Conservation (phyloP, 2,113 vertebrate species). For the Melanocharis versteri region DNA sequence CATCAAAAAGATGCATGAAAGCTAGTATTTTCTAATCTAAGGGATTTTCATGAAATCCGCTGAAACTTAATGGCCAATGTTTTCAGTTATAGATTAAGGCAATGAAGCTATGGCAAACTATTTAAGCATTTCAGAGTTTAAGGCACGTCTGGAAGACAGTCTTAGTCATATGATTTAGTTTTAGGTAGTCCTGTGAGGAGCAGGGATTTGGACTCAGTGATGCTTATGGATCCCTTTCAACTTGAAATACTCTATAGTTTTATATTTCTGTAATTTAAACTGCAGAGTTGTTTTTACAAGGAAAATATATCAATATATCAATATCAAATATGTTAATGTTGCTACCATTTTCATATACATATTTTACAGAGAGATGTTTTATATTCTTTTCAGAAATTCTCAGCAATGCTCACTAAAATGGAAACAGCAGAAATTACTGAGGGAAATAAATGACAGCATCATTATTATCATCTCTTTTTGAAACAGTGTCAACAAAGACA, state of each 20-base stretch:
- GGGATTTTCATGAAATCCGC: background rate
- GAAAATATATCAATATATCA: background rate
- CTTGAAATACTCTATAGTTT: background rate
- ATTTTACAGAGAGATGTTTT: background rate
- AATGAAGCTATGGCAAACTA: background rate
- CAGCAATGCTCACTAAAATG: background rate
- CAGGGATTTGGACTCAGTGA: background rate
- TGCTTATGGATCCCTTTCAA: background rate
- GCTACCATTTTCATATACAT: background rate
- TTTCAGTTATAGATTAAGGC: background rate
- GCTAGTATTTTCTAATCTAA: background rate
- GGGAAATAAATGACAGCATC: background rate
- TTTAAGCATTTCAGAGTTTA: background rate
- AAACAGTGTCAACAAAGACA: background rate
- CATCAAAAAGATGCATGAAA: background rate
- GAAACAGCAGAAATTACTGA: background rate
- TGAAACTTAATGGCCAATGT: background rate
- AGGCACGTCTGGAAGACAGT: background rate
- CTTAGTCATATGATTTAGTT: background rate
- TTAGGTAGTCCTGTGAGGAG: background rate
- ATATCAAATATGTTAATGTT: background rate
- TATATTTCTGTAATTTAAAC: background rate
- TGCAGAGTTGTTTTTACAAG: background rate
- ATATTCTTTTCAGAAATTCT: background rate
- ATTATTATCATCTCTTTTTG: background rate